These are phyloP conservation scores for Adelognathus sp. DNA, from an alignment of 2,888 invertebrate genomes.

Conservation along the genomic window DNA sequence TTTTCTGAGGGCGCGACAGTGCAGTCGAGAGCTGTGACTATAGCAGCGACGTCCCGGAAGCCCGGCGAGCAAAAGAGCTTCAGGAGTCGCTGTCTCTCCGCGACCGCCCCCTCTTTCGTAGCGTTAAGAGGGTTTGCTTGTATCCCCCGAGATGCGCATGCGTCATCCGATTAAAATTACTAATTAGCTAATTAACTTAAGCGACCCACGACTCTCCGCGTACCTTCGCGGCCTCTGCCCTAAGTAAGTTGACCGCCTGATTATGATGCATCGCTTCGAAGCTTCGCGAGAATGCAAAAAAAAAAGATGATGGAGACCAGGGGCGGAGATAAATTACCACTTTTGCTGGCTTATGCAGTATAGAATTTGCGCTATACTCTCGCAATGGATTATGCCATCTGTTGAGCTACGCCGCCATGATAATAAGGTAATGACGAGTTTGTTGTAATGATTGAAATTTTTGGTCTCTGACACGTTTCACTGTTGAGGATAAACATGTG, in stretches of 20 bases:
- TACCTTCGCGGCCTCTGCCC: constrained; percentile 34
- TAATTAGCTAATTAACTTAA: constrained; percentile 81
- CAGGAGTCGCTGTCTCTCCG: constrained; percentile 52
- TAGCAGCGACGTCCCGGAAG: constrained; percentile 1
- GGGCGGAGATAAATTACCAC: background rate
- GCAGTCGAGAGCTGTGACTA: constrained; percentile 27
- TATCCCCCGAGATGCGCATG: constrained; percentile 81
- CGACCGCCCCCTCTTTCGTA: constrained; percentile 64
- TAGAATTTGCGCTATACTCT: constrained; percentile 10
- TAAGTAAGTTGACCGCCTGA: constrained; percentile 80
- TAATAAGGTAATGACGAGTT: too few relatives aligned
- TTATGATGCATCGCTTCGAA: constrained; percentile 75
- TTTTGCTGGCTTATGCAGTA: background rate
- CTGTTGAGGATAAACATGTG: too few relatives aligned
- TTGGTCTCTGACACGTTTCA: too few relatives aligned
- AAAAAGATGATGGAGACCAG: constrained; percentile 7
- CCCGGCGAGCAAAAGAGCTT: constrained; percentile 50
- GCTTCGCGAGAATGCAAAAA: constrained; percentile 39
- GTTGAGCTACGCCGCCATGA: too few relatives aligned
- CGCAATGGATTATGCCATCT: background rate
- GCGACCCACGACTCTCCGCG: constrained; percentile 70
- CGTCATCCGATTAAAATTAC: constrained; percentile 82
- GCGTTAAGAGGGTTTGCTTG: constrained; percentile 81
- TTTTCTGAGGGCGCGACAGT: constrained; percentile 60
- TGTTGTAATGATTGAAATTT: too few relatives aligned